phyloP scores from a whole-genome alignment of 2,888 invertebrate species.

The Diadegma fenestrale region DNA sequence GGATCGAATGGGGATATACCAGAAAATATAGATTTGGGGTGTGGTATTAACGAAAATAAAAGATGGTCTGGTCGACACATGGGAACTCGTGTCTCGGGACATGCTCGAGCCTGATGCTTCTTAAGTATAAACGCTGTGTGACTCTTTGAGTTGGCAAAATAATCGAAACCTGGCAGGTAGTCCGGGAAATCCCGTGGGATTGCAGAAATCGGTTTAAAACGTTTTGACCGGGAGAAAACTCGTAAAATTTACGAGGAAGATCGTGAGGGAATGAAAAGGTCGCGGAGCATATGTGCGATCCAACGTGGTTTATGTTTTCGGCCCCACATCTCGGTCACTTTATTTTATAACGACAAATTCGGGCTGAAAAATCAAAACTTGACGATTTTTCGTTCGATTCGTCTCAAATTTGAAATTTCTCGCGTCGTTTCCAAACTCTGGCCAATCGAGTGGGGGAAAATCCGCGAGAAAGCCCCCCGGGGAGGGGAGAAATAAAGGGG shows the following conservation, averaged over 20 bases:
- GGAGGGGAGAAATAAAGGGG: too few species aligned
- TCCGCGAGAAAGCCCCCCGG: conserved; percentile 52
- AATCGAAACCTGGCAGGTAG: conserved; percentile 53
- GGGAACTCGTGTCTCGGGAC: background rate
- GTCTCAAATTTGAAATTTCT: background rate
- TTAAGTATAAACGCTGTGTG: background rate
- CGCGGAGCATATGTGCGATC: conserved; percentile 3
- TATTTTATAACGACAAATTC: background rate
- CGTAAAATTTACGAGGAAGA: conserved; percentile 38
- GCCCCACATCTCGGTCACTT: too few species aligned
- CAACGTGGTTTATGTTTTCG: background rate
- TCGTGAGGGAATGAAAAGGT: background rate
- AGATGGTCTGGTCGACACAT: conserved; percentile 10
- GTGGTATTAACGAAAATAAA: background rate
- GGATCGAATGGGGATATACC: conserved; percentile 11
- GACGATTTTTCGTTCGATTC: background rate
- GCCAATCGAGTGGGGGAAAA: conserved; percentile 60
- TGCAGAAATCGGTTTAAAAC: background rate
- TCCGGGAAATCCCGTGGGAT: conserved; percentile 44
- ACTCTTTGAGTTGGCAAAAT: conserved; percentile 6
- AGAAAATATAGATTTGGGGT: background rate
- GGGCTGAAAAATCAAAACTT: background rate
- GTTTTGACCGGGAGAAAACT: background rate
- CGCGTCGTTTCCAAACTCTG: conserved; percentile 54
- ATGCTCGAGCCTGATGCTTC: background rate